Evolutionary conservation across 2,888 invertebrate genomes (phyloP), one percentile per base, ranked within the genome.

Genomic region (Petrolisthes cinctipes): DNA sequence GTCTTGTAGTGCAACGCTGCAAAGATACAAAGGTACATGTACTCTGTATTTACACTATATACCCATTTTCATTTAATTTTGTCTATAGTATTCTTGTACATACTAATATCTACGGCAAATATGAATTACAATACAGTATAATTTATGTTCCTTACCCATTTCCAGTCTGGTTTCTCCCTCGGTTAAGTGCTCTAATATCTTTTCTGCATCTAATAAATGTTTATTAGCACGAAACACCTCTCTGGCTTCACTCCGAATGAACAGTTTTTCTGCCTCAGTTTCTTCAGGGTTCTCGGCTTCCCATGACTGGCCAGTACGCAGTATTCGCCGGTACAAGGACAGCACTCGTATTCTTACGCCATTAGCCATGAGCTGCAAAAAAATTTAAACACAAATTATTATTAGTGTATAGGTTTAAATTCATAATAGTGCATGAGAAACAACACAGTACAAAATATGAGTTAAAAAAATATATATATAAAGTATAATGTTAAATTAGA

Each of bases 1-100:
- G 91, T 93, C 85, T 91, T 90, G 91, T 93, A 93, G 91, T 93
- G 93, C 6, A 92, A 81, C 23, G 66, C 88, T 88, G 88, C 14
- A 17, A n/a, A 61, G 7, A 37, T 37, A 37, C 37, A 37, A 37
- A 37, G 37, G 37, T 37, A 37, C 37, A 37, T 37, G 37, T 37
- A 37, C 37, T 37, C 37, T 37, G 37, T 37, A 37, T 37, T 37
- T 37, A 37, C 37, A 37, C 1, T 37, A 37, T 37, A 37, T 37
- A 37, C 37, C 37, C 37, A 1, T 37, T 37, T 37, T 37, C 37
- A 0, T 37, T 37, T 37, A 37, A 0, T 37, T 37, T 37, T 37
- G 37, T 37, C 37, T 37, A 37, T 37, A 37, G 37, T 37, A 37
- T 37, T 37, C 37, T 37, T 37, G 37, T 37, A 37, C 37, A 37